phyloP scores from a whole-genome alignment of 1,140 invertebrate genomes.

The Phthorimaea operculella region DNA sequence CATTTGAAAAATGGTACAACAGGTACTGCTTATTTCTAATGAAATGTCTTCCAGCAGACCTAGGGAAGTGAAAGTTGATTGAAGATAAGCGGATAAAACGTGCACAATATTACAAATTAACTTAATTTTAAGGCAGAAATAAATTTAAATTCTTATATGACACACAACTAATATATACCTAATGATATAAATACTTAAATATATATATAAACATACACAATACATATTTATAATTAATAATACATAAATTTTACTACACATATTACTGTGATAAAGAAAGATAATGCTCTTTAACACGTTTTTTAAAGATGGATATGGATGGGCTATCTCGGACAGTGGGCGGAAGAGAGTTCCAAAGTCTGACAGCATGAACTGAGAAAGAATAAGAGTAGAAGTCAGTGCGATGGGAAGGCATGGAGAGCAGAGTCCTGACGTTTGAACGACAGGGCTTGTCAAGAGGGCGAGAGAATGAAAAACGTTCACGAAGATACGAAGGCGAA shows the following conservation, averaged over 20 bases:
- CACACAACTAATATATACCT: too few species aligned
- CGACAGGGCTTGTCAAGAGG: not conserved
- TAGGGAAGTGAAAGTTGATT: too few species aligned
- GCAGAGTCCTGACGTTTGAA: not conserved
- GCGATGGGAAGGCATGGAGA: not conserved
- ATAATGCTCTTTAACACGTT: not conserved
- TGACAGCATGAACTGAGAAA: not conserved
- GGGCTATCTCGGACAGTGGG: not conserved
- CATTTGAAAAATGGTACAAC: too few species aligned
- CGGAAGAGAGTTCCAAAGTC: not conserved
- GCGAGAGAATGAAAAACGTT: not conserved
- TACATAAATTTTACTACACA: not conserved
- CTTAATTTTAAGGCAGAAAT: too few species aligned
- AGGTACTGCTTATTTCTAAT: too few species aligned
- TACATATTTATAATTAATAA: too few species aligned
- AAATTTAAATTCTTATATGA: too few species aligned
- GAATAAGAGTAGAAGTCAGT: not conserved
- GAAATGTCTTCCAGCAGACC: too few species aligned
- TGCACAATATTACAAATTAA: too few species aligned
- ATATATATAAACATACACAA: too few species aligned
- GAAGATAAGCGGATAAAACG: too few species aligned
- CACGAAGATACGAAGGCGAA: not conserved
- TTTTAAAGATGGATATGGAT: not conserved
- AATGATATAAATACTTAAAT: too few species aligned
- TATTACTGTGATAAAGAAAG: not conserved